Percentiles rank a stretch among this genome's conserved stretches.
Conservation (phyloP, 2,113 vertebrate genomes). For the Nycticorax nycticorax region DNA sequence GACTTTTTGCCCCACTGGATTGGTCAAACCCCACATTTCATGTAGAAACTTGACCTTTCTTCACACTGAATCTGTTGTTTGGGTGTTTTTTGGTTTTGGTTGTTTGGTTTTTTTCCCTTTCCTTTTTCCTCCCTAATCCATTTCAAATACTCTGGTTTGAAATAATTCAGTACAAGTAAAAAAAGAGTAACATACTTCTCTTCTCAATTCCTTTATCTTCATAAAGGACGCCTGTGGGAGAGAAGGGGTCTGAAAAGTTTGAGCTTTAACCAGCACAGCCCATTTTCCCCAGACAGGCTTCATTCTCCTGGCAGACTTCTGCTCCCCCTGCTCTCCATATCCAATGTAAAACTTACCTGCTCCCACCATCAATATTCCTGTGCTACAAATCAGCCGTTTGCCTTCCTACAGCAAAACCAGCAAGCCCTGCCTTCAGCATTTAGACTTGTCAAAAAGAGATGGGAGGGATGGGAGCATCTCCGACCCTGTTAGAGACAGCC, state of each 20-base stretch:
- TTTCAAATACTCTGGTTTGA: neutral
- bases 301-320: neutral
- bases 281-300: neutral
- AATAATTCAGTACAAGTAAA: neutral
- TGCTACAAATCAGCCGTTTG: neutral
- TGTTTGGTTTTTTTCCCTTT: neutral
- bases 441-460: neutral
- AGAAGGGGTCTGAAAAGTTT: neutral
- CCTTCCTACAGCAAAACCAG: neutral
- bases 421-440: neutral
- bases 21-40: neutral
- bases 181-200: neutral
- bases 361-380: neutral
- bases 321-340: neutral
- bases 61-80: neutral
- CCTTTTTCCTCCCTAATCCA: neutral
- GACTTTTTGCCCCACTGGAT: neutral
- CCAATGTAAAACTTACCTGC: neutral
- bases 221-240: neutral
- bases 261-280: neutral
- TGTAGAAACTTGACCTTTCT: neutral
- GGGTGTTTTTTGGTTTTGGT: neutral
- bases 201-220: neutral
- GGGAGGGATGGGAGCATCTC: neutral
- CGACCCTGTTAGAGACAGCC: neutral